Percentiles rank a stretch among this genome's conserved stretches.
phyloP scores from a whole-genome alignment of 2,113 vertebrate genomes.

The Daphoenositta chrysoptera region DNA sequence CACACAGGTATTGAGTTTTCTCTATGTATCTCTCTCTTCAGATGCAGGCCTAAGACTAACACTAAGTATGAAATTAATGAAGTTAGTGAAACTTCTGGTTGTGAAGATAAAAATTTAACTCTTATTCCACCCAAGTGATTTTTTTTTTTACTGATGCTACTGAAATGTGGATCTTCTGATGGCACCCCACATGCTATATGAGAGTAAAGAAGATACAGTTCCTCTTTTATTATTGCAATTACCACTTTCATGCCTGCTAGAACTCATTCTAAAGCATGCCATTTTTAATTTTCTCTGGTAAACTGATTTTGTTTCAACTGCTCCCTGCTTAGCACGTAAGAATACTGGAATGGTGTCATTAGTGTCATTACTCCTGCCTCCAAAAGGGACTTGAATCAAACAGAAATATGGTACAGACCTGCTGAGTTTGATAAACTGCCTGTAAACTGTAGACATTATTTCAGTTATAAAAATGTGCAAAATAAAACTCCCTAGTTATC shows the following conservation, averaged over 20 bases:
- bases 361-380: background rate
- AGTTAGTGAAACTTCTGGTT: background rate
- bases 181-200: background rate
- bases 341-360: background rate
- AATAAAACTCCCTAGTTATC: background rate
- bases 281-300: background rate
- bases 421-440: background rate
- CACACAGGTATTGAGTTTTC: background rate
- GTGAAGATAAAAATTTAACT: background rate
- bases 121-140: background rate
- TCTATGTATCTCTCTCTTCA: background rate
- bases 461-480: background rate
- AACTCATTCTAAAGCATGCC: background rate
- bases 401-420: background rate
- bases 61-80: background rate
- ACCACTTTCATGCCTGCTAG: background rate
- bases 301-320: background rate
- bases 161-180: background rate
- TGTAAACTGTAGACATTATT: background rate
- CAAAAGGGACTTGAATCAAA: background rate
- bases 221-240: background rate
- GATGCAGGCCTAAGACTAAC: background rate
- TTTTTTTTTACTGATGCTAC: background rate
- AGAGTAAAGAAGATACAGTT: background rate
- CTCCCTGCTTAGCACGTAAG: background rate